phyloP scores from a whole-genome alignment of 2,888 invertebrate genomes.

The Dolichomitus sp. region DNA sequence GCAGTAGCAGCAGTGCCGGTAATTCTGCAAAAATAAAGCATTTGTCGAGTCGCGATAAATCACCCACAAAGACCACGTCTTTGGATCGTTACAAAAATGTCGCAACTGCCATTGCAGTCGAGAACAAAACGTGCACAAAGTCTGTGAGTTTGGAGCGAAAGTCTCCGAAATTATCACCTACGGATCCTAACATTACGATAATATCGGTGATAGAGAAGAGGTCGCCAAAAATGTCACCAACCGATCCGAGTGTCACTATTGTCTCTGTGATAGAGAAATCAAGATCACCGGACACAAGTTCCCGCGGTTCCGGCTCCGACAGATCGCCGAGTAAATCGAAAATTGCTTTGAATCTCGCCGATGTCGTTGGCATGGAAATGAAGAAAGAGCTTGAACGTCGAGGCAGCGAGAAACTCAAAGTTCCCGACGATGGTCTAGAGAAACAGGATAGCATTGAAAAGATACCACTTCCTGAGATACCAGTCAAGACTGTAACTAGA shows the following conservation, averaged over 20 bases:
- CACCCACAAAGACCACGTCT: slow-evolving; percentile 76
- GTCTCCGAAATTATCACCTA: slow-evolving; percentile 76
- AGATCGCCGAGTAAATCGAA: slow-evolving; percentile 74
- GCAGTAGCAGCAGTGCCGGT: slow-evolving; percentile 45
- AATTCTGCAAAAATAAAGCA: slow-evolving; percentile 74
- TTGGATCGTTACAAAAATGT: slow-evolving; percentile 77
- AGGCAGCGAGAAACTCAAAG: slow-evolving; percentile 76
- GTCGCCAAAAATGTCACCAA: slow-evolving; percentile 78
- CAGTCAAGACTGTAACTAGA: slow-evolving; percentile 64
- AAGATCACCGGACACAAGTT: slow-evolving; percentile 76
- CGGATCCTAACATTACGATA: slow-evolving; percentile 79
- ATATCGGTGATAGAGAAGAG: slow-evolving; percentile 77
- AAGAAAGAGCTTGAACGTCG: slow-evolving; percentile 80
- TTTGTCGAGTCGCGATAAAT: slow-evolving; percentile 68
- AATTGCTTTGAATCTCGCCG: slow-evolving; percentile 77
- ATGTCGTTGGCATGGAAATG: slow-evolving; percentile 81
- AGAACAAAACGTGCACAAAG: slow-evolving; percentile 73
- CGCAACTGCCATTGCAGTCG: slow-evolving; percentile 43
- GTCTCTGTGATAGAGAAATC: slow-evolving; percentile 80
- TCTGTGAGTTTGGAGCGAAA: slow-evolving; percentile 80
- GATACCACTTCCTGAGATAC: slow-evolving; percentile 83
- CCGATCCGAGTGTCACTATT: slow-evolving; percentile 80
- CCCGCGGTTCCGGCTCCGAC: slow-evolving; percentile 69
- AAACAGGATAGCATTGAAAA: slow-evolving; percentile 84
- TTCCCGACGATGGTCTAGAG: slow-evolving; percentile 81